These are phyloP conservation scores for Notoglanidium macrostoma DNA, from an alignment of 2,797 vertebrate species.

Conservation along the genomic window DNA sequence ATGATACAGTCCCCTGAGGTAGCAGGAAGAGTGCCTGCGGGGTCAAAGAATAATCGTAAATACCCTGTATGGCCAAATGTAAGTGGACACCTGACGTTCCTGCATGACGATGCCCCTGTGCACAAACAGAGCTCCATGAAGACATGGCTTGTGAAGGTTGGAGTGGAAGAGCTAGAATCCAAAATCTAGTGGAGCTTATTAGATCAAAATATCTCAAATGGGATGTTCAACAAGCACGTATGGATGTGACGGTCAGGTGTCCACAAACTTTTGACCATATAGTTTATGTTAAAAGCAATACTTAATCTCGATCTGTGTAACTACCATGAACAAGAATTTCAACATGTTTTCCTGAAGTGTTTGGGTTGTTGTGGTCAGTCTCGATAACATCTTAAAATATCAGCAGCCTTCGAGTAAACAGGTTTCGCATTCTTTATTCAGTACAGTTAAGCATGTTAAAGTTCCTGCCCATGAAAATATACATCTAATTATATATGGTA, in stretches of 20 bases:
- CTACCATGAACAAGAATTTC: conserved; percentile 1
- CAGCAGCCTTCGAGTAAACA: not conserved
- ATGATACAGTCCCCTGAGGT: conserved; percentile 71
- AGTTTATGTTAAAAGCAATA: not conserved
- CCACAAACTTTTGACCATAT: not conserved
- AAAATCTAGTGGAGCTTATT: not conserved
- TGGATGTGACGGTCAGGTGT: not conserved
- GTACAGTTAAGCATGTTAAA: not conserved
- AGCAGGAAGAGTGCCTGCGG: conserved; percentile 62
- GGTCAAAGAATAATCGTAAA: not conserved
- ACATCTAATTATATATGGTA: not conserved
- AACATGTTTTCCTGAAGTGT: not conserved
- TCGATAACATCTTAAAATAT: not conserved
- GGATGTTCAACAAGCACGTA: not conserved
- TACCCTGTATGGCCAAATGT: not conserved
- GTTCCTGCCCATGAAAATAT: no score
- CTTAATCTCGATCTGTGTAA: not conserved
- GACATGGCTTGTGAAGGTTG: not conserved
- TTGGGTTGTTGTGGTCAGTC: not conserved
- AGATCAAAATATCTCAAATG: not conserved
- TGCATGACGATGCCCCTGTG: not conserved
- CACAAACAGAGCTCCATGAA: not conserved
- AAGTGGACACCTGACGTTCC: not conserved
- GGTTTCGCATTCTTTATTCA: not conserved
- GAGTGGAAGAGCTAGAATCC: not conserved